Base-by-base conservation (phyloP, 53 echinoderm and acorn worm genomes). In the Luidia sarsii region DNA sequence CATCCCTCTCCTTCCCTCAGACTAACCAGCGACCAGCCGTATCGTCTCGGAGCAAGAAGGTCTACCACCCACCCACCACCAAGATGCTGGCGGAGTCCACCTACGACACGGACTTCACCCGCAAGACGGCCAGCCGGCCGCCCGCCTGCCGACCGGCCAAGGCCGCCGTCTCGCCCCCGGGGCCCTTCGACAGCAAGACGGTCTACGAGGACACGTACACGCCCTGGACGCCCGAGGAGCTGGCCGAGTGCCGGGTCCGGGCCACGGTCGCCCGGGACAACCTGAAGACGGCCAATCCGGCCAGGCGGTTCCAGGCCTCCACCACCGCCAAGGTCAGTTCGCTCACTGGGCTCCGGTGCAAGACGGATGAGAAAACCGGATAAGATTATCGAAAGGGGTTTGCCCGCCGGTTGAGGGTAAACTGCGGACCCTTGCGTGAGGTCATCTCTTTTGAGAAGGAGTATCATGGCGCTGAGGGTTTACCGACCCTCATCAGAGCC, bases 291-390 rank as follows among this genome's bases (percentile, higher is more conserved):
- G 31, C 46, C 10, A 60, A 71, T 23, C 72, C 56, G 7, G 72
- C 45, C 7, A 46, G 61, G 34, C 59, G 46, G 38, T 90, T 95
- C 46, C 65, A 81, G 33, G 85, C 82, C n/a, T 83, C 80, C 2
- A 91, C 91, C 28, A 99, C 99, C 20, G 94, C 89, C 4, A 91
- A 99, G 99, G 99, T 99, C 70, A 18, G n/a, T n/a, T n/a, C n/a
- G 20, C 13, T 33, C 19, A 33, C 8, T 20, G 14, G 19, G 11
- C 48, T 13, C 21, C 39, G 28, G 38, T 13, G n/a, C n/a, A n/a
- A n/a, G n/a, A n/a, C n/a, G n/a, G n/a, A n/a, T n/a, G n/a, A n/a
- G n/a, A n/a, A n/a, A n/a, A n/a, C n/a, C n/a, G n/a, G n/a, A n/a
- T n/a, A n/a, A n/a, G n/a, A n/a, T n/a, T n/a, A n/a, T n/a, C n/a